These are phyloP conservation scores for Girardinus metallicus DNA, from an alignment of 2,797 vertebrate genomes.

Conservation along the genomic window DNA sequence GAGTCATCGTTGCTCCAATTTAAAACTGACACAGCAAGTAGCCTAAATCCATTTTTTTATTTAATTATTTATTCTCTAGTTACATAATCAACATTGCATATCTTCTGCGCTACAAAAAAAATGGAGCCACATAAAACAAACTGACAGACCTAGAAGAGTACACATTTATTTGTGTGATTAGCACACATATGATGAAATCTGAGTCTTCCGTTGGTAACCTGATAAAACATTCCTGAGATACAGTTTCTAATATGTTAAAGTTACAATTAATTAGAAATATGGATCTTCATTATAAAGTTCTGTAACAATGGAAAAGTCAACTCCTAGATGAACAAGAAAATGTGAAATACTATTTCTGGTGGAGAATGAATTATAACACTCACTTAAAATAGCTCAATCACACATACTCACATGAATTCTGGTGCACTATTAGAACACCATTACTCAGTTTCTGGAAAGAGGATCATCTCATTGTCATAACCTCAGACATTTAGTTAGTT, in stretches of 20 bases:
- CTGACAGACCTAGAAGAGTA: not conserved
- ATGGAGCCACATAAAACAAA: not conserved
- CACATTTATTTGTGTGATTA: not conserved
- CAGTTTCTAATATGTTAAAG: not conserved
- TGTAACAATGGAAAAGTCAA: not conserved
- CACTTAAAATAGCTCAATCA: not conserved
- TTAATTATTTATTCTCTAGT: constrained; percentile 29
- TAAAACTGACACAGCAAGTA: constrained; percentile 43
- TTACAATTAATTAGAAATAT: not conserved
- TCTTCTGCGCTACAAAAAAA: not conserved
- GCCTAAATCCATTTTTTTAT: constrained; percentile 43
- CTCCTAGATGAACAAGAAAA: not conserved
- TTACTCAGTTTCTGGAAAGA: not conserved
- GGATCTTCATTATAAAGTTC: not conserved
- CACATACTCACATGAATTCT: not conserved
- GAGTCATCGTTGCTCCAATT: constrained; percentile 53
- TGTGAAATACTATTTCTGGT: not conserved
- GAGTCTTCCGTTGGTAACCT: not conserved
- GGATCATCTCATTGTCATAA: not conserved
- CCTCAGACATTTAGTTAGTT: not conserved
- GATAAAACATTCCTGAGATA: not conserved
- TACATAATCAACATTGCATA: constrained; percentile 22
- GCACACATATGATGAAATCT: not conserved
- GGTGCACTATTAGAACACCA: not conserved
- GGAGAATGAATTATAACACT: not conserved